Conservation (phyloP, 1,140 invertebrate genomes). For the Penaeus japonicus region DNA sequence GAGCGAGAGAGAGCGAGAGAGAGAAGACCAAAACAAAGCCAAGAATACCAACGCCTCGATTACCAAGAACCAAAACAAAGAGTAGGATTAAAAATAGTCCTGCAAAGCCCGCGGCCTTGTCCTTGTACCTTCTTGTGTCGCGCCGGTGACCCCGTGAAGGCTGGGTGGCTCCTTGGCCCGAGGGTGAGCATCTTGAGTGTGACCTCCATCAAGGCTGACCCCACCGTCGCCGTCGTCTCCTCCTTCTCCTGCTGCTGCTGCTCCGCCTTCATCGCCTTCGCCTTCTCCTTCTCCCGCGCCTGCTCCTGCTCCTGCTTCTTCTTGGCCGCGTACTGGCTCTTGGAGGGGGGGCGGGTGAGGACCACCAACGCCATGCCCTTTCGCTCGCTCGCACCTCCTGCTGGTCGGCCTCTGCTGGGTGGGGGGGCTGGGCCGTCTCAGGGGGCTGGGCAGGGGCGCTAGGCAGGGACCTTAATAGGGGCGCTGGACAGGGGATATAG, state of each 20-base stretch:
- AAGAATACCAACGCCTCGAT: too few species aligned
- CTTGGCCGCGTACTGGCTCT: conserved; percentile 22
- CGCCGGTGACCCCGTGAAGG: conserved; percentile 13
- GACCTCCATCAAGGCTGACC: conserved; percentile 49
- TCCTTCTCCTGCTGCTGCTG: not conserved
- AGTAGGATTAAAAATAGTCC: too few species aligned
- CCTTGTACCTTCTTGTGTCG: conserved; percentile 30
- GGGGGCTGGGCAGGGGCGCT: not conserved
- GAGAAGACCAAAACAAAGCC: not conserved
- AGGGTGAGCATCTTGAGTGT: conserved; percentile 48
- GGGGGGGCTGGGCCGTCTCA: too few species aligned
- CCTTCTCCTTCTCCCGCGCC: not conserved
- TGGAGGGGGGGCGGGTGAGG: conserved; percentile 30
- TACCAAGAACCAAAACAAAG: too few species aligned
- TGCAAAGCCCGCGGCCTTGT: too few species aligned
- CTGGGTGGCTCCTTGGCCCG: conserved; percentile 41
- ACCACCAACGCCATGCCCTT: conserved; percentile 33
- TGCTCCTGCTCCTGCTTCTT: conserved; percentile 23
- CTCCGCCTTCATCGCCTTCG: not conserved
- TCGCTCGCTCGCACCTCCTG: not conserved
- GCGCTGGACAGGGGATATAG: too few species aligned
- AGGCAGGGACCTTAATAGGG: too few species aligned
- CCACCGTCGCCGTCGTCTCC: not conserved
- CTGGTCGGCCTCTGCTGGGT: not conserved
- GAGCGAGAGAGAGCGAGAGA: too few species aligned